phyloP scores from a whole-genome alignment of 1,140 invertebrate genomes.

The Drosophila burlai region DNA sequence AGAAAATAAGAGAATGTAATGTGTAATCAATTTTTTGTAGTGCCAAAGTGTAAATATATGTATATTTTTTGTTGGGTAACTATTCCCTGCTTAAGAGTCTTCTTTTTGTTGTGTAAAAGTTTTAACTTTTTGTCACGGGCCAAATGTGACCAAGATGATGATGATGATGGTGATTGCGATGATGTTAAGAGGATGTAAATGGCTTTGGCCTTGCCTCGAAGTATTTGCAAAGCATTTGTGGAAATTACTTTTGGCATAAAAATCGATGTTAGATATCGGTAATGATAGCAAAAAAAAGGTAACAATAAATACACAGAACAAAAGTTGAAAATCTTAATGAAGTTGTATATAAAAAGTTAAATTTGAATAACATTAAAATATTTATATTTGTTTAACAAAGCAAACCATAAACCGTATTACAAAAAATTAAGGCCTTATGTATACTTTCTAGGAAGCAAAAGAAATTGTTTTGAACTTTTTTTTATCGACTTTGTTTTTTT shows the following conservation, averaged over 20 bases:
- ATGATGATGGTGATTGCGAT: slow-evolving; percentile 24
- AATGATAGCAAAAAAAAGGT: slow-evolving; percentile 34
- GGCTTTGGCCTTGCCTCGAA: slow-evolving; percentile 34
- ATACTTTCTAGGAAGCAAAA: no score
- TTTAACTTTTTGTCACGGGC: slow-evolving; percentile 54
- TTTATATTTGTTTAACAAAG: no score
- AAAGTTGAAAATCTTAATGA: no score
- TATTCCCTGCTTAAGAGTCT: slow-evolving; percentile 1
- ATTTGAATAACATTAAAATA: not conserved
- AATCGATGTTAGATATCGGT: slow-evolving; percentile 50
- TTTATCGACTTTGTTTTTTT: no score
- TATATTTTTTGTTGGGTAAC: slow-evolving; percentile 10
- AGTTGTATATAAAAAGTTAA: not conserved
- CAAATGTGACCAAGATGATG: slow-evolving; percentile 32
- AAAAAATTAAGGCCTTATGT: no score
- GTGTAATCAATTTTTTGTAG: slow-evolving; percentile 65
- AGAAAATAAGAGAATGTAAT: slow-evolving; percentile 30
- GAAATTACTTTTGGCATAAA: slow-evolving; percentile 51
- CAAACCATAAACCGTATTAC: no score
- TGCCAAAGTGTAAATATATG: slow-evolving; percentile 35
- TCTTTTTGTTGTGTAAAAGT: slow-evolving; percentile 23
- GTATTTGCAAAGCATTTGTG: slow-evolving; percentile 36
- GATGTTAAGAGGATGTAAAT: slow-evolving; percentile 31
- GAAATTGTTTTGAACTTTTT: no score
- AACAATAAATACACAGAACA: slow-evolving; percentile 3